Conservation (phyloP, 2,888 invertebrate genomes). For the Harpagoxenus sublaevis region DNA sequence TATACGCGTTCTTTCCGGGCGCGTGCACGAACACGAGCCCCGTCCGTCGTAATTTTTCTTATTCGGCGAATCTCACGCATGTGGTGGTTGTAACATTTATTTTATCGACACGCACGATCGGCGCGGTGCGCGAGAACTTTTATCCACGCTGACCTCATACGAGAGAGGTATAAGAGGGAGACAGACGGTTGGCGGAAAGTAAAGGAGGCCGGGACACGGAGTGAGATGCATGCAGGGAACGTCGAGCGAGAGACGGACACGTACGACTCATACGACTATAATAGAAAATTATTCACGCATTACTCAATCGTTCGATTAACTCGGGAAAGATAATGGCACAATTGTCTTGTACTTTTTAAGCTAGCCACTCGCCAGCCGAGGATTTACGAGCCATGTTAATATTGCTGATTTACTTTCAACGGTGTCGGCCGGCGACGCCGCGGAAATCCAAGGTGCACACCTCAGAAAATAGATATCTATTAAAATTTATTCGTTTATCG, state of each 20-base stretch:
- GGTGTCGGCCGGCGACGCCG: conserved; percentile 8
- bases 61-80: conserved; percentile 17
- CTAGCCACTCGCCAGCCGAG: conserved; percentile 31
- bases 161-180: background rate
- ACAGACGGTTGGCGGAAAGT: background rate
- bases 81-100: conserved; percentile 46
- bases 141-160: conserved; percentile 45
- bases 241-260: conserved; percentile 38
- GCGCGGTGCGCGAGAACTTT: conserved; percentile 33
- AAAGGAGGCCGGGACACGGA: conserved; percentile 8
- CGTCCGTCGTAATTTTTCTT: conserved; percentile 16
- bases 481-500: conserved; percentile 60
- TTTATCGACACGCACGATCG: conserved; percentile 54
- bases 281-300: conserved; percentile 71
- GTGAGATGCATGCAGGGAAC: conserved; percentile 14
- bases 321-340: conserved; percentile 58
- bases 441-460: conserved; percentile 12
- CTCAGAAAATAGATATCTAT: conserved; percentile 40
- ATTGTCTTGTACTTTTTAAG: conserved; percentile 58
- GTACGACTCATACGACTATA: conserved; percentile 56
- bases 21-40: background rate
- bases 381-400: conserved; percentile 54
- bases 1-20: background rate
- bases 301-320: conserved; percentile 68
- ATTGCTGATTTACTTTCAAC: conserved; percentile 56